These are phyloP conservation scores for Dromiciops gliroides DNA, from an alignment of 2,113 vertebrate species.

Conservation along the genomic window DNA sequence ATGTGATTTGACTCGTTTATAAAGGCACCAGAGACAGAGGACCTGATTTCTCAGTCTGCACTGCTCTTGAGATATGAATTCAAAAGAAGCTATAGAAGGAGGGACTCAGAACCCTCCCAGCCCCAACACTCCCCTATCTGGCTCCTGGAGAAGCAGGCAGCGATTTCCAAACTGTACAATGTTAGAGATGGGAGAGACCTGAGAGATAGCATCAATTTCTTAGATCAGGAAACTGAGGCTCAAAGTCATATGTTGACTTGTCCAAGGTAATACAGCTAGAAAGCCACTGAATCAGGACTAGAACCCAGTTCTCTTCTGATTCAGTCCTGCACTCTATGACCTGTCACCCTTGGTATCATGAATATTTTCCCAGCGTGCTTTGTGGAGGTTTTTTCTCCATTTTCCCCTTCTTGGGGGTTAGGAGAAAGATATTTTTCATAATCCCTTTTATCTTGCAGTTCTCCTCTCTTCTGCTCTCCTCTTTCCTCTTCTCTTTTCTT, in stretches of 20 bases:
- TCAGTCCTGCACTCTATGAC: not conserved
- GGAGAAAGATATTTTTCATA: not conserved
- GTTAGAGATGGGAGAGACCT: not conserved
- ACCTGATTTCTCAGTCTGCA: not conserved
- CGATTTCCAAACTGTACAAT: not conserved
- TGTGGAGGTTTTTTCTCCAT: not conserved
- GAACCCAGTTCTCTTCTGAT: not conserved
- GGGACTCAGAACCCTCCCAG: not conserved
- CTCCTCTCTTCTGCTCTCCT: too few species aligned
- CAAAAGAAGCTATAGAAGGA: not conserved
- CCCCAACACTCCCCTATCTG: not conserved
- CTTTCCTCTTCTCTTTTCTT: not conserved
- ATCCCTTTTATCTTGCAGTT: not conserved
- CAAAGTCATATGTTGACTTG: not conserved
- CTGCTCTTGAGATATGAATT: not conserved
- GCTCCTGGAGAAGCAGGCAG: not conserved
- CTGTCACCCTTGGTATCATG: not conserved
- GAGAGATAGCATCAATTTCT: not conserved
- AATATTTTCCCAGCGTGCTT: not conserved
- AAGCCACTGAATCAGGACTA: not conserved
- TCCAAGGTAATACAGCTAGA: not conserved
- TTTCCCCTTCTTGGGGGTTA: not conserved
- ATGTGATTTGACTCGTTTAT: not conserved
- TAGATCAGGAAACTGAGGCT: not conserved
- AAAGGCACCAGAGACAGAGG: not conserved